Evolutionary conservation across 1,140 invertebrate genomes (phyloP), one percentile per base, ranked within the genome.

Genomic region (Druon quercuslanigerum): DNA sequence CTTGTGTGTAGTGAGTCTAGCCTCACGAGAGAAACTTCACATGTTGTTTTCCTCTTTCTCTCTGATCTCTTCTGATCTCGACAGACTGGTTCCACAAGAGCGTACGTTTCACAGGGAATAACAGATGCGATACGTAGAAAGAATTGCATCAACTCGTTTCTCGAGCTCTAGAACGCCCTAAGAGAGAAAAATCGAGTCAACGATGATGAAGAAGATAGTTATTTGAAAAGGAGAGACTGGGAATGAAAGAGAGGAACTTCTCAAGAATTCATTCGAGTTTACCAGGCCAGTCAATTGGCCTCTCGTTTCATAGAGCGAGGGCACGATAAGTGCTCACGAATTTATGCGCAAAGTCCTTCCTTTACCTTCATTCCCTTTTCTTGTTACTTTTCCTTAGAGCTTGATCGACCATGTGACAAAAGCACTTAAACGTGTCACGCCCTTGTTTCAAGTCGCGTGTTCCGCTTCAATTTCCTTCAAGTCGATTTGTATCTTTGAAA

Each of bases 31-130:
- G 57, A 33, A 60, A 20, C 20, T 60, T 33, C 57, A 60, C 20
- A 60, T 60, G 57, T 60, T 60, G 57, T 60, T 33, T 60, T 60
- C 57, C 57, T 60, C 57, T 60, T 60, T 13, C 56, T 60, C 20
- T 60, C 11, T 1, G 57, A 60, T 60, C 57, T 60, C 20, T 16
- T 33, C 57, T 57, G 56, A 57, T 57, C 56, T 57, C 19, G 17
- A 20, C 19, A 33, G 57, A 60, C 57, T 60, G 57, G 57, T 60
- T 60, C 57, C 19, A 9, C 25, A 57, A 57, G 56, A 57, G 56
- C 19, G 20, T 33, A 16, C 25, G 20, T 60, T 60, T 33, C 57
- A 40, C 56, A 60, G 56, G 20, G 56, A 60, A 60, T 25, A 60
- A 25, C 57, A 60, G 57, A 60, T 60, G 57, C 12, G 57, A 33